Evolutionary conservation across 1,140 invertebrate species (phyloP), one percentile per base, ranked within the genome.

Genomic region (Tribolium castaneum): DNA sequence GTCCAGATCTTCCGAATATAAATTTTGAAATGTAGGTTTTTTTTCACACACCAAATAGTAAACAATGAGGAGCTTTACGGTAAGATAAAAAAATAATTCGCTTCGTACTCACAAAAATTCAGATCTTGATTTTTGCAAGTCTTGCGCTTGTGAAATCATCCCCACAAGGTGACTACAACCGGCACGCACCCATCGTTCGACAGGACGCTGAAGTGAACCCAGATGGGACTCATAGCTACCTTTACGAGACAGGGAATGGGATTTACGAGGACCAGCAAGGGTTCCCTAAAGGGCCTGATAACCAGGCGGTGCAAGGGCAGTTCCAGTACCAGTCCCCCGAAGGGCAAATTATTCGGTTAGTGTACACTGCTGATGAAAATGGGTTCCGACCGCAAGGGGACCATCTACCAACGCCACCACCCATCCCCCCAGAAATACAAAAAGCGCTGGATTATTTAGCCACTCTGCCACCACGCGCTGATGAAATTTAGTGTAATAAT

Each of bases 361-460:
- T 89, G 66, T 93, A 92, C 78, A 87, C 88, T 7, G 92, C 92
- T 80, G 92, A 92, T 78, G 90, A 92, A 83, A 89, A 92, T 13
- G 92, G 92, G 10, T 93, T 90, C 86, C 88, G 90, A 78, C 90
- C 92, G 7, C 79, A 84, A 7, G 90, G 90, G 22, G 89, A 86
- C 49, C 89, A 90, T 80, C 84, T 90, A 51, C 87, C 87, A 39
- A 87, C 88, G 51, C 89, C 90, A 7, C 90, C 90, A 0, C 90
- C 90, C 13, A 88, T 89, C 7, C 90, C 90, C 3, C 71, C 84
- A 22, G 86, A 84, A 1, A 91, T 91, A 80, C 75, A 87, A n/a
- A 84, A 85, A 25, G 82, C 89, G 5, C 78, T 90, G 19, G 86
- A 89, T 76, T 90, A 85, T 85, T 89, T 89, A 83, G 85, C 85